Percentiles rank a stretch among this genome's conserved stretches.
Evolutionary conservation across 2,888 invertebrate genomes (phyloP).

Genomic region (Clitarchus hookeri): DNA sequence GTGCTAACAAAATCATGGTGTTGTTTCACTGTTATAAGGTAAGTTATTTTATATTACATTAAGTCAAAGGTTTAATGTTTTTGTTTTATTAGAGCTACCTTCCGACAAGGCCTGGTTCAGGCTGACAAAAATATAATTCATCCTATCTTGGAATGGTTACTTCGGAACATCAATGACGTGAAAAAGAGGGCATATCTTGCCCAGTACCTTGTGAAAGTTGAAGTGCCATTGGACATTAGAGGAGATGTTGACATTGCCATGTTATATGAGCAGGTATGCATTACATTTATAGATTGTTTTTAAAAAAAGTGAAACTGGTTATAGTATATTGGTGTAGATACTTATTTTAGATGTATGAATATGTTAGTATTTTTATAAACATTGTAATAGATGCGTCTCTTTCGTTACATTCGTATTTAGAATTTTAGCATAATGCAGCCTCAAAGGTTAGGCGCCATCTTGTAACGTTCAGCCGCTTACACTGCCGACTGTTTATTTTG

Average conservation of each 20-base stretch:
- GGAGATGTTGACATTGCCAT: conserved; percentile 74
- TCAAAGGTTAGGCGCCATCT: too few species aligned
- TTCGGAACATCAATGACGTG: conserved; percentile 72
- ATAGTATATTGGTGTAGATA: conserved; percentile 25
- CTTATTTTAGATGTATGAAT: not conserved
- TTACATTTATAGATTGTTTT: not conserved
- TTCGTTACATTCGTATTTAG: too few species aligned
- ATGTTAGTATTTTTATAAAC: too few species aligned
- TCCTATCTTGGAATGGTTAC: conserved; percentile 79
- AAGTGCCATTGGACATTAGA: conserved; percentile 74
- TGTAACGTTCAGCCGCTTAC: too few species aligned
- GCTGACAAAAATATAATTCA: conserved; percentile 78
- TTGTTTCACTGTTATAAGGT: too few species aligned
- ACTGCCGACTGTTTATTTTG: too few species aligned
- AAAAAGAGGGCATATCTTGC: conserved; percentile 85
- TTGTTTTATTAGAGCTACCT: conserved; percentile 56
- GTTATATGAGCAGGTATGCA: conserved; percentile 63
- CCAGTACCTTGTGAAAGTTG: conserved; percentile 66
- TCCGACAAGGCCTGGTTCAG: conserved; percentile 67
- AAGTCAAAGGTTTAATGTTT: not conserved
- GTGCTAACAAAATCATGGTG: too few species aligned
- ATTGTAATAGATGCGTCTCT: too few species aligned
- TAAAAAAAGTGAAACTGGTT: not conserved
- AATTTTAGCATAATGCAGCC: too few species aligned
- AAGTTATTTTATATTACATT: too few species aligned